Evolutionary conservation across 2,797 vertebrate species (phyloP).

Genomic region (Adrianichthys oophorus): DNA sequence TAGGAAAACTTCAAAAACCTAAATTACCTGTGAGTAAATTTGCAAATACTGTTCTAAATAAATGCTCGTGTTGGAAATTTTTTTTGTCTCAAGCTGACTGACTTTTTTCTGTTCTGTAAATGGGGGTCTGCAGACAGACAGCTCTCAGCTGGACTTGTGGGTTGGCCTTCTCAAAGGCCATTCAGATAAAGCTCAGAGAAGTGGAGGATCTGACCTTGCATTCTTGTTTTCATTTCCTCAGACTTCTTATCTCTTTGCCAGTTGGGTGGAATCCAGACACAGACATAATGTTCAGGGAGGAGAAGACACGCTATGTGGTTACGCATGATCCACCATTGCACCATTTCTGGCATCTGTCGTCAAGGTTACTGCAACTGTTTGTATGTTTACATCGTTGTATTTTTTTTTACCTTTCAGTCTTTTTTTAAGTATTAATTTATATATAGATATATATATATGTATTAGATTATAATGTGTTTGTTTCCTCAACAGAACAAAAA

Average conservation of each 20-base stretch:
- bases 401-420: constrained; percentile 10
- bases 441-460: background rate
- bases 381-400: constrained; percentile 18
- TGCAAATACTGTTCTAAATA: constrained; percentile 12
- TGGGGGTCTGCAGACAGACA: constrained; percentile 31
- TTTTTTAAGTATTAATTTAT: background rate
- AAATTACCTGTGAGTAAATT: constrained; percentile 5
- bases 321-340: constrained; percentile 55
- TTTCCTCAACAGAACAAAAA: background rate
- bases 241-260: constrained; percentile 59
- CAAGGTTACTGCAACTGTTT: constrained; percentile 36
- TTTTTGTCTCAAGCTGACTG: constrained; percentile 18
- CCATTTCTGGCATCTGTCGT: constrained; percentile 30
- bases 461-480: background rate
- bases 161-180: constrained; percentile 67
- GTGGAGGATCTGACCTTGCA: constrained; percentile 59
- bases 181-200: constrained; percentile 68
- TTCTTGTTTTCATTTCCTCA: constrained; percentile 77
- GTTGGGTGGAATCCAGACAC: constrained; percentile 62
- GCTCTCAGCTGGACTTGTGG: constrained; percentile 57
- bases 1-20: constrained; percentile 23
- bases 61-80: constrained; percentile 7
- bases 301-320: constrained; percentile 66
- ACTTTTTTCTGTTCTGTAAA: constrained; percentile 22
- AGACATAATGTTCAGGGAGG: constrained; percentile 63